Base-by-base conservation (phyloP, 2,888 invertebrate species). In the Drosophila mulleri region DNA sequence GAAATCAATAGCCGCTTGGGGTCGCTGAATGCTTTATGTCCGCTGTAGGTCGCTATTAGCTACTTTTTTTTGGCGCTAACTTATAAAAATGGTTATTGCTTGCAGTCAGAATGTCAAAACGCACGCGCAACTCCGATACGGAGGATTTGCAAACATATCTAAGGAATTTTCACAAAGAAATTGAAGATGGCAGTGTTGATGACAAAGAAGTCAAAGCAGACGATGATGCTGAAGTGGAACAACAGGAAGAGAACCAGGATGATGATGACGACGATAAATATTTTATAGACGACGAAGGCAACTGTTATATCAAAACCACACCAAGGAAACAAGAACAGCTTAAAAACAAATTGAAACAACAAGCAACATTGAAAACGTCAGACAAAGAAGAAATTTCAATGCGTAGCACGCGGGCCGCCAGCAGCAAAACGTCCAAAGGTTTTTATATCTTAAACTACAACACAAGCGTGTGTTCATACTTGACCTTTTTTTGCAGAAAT, bases 131-230 rank as follows among this genome's bases (percentile, higher is more conserved):
- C 52, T 29, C 61, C 2, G 74, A 91, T 41, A 59, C 79, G 0
- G 92, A 92, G 48, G 93, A 94, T 85, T 95, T 97, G 78, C 96
- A 97, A 90, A 95, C 96, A 52, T 97, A 97, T 89, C 93, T 98
- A 77, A 96, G 96, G 70, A 96, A 96, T 20, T 97, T 97, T 91
- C 96, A 97, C 86, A 96, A 96, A 89, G 96, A 97, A 92, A 96
- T 96, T 76, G 95, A 95, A 81, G 94, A 94, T 32, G 94, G 94
- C 66, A 72, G 26, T 29, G 63, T 62, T 6, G 81, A 79, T 12
- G 75, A 65, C 16, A 78, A 75, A 26, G 70, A 77, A 20, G 53
- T 65, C 18, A 70, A 72, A 32, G 57, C 67, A 52, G 66, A 64
- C 18, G 69, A 63, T 37, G 66, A 11, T 14, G 74, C 63, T 32